Evolutionary conservation across 1,140 invertebrate species (phyloP), one percentile per base, ranked within the genome.

Genomic region (Pseudomyrmex flavicornis): DNA sequence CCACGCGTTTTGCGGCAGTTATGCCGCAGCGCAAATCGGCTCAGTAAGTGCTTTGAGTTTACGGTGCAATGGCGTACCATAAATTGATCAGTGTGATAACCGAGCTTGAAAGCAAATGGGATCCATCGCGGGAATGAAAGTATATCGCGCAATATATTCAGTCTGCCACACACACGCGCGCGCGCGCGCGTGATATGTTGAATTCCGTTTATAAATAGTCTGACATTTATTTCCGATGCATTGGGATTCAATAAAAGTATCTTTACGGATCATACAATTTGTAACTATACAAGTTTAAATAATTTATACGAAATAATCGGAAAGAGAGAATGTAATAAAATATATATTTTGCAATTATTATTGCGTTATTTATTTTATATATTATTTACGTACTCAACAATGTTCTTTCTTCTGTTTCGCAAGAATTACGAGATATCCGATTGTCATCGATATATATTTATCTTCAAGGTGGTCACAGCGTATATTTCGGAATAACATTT

Each of bases 1-100:
- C 52, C 35, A 26, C 66, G 15, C 22, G 35, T 72, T 80, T 80
- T 72, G 46, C n/a, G 44, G 35, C 1, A 10, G 56, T 72, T 80
- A 59, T 72, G 69, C 56, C 46, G 17, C 22, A 35, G n/a, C 20
- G 22, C 15, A 80, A 80, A 80, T 80, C 65, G 66, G 63, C 10
- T 44, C 59, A 58, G 75, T 68, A 79, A 70, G 65, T 79, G 66
- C 54, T 79, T 48, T 48, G 20, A 70, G n/a, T 79, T 79, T 70
- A 70, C 44, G n/a, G 65, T 58, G 54, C 44, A 17, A 70, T 79
- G 44, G 65, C 50, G 48, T 65, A 66, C 48, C 63, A 20, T 76
- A 65, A 65, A 76, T 44, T 48, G 72, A 48, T 74, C 20, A 26
- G 66, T 69, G 56, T 44, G 26, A 75, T 52, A 62, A 26, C 22